Evolutionary conservation across 2,797 vertebrate genomes (phyloP), one percentile per base, ranked within the genome.

Genomic region (Nyctalus aviator): DNA sequence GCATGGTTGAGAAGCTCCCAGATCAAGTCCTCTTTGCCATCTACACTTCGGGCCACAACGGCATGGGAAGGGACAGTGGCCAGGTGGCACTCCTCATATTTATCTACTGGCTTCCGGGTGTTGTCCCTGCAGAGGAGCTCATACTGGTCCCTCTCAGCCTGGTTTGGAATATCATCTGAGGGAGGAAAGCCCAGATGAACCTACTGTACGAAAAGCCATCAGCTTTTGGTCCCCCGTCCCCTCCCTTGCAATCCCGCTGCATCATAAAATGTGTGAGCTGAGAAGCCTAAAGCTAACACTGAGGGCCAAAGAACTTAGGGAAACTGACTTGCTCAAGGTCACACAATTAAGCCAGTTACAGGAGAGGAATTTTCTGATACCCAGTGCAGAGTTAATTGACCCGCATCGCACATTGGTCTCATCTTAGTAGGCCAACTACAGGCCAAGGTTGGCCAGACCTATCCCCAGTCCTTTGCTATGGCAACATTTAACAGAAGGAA

Each of bases 61-160:
- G 99, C 99, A 0, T 99, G 99, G 90, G 98, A 98, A 35, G 99
- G 98, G 6, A 99, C 98, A 91, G 4, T 98, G 97, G 98, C 99
- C 97, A 99, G 96, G 97, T 98, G 2, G 94, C 99, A 99, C 0
- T 0, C 0, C 59, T 96, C 82, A 35, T 98, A 99, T 6, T 86
- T 69, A 41, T 98, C 97, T 12, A 99, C 94, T 0, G 98, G 72
- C 25, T 84, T 97, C 84, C 98, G 99, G 44, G 13, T 97, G 94
- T 98, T 98, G 66, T 99, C 98, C 69, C 46, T 92, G 73, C 99
- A 99, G 91, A 99, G 98, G 53, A 99, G 98, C 97, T 99, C 98
- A 0, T 99, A 99, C 0, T 98, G 14, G 0, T 84, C 48, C 92
- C 97, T 98, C 14, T 98, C 98, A 0, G 23, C 30, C 41, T 0